Evolutionary conservation across 1,140 invertebrate species (phyloP).

Genomic region (Drosophila kurseongensis): DNA sequence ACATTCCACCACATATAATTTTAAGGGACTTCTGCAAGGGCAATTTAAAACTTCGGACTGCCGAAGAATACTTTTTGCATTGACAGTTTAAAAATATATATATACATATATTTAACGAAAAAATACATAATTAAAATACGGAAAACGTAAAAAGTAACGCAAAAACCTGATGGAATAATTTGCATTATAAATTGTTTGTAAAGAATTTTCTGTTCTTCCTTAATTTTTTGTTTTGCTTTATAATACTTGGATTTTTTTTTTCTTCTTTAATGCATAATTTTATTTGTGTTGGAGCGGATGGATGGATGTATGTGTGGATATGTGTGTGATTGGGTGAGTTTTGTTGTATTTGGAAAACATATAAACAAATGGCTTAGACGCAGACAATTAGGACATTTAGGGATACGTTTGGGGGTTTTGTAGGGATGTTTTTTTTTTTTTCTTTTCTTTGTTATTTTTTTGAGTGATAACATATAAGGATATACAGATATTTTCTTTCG

Average conservation of each 20-base stretch:
- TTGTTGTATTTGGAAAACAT: conserved; percentile 83
- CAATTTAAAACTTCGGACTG: conserved; percentile 14
- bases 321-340: conserved; percentile 47
- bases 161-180: conserved; percentile 53
- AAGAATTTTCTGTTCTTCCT: conserved; percentile 60
- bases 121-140: conserved; percentile 13
- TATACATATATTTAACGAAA: conserved; percentile 23
- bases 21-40: conserved; percentile 33
- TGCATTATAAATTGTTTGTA: conserved; percentile 74
- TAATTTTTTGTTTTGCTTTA: conserved; percentile 33
- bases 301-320: conserved; percentile 51
- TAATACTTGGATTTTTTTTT: conserved; percentile 23
- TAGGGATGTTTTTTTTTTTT: conserved; percentile 45
- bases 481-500: conserved; percentile 64
- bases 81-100: conserved; percentile 17
- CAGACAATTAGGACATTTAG: conserved; percentile 86
- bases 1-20: neutral
- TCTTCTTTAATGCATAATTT: conserved; percentile 47
- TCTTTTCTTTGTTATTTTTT: conserved; percentile 46
- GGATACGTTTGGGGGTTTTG: conserved; percentile 75
- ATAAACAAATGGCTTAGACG: conserved; percentile 86
- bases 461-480: conserved; percentile 76
- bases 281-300: conserved; percentile 47
- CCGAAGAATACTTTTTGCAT: conserved; percentile 20
- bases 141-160: conserved; percentile 24